Evolutionary conservation across 2,113 vertebrate genomes (phyloP), one percentile per base, ranked within the genome.

Genomic region (Zapornia atra): DNA sequence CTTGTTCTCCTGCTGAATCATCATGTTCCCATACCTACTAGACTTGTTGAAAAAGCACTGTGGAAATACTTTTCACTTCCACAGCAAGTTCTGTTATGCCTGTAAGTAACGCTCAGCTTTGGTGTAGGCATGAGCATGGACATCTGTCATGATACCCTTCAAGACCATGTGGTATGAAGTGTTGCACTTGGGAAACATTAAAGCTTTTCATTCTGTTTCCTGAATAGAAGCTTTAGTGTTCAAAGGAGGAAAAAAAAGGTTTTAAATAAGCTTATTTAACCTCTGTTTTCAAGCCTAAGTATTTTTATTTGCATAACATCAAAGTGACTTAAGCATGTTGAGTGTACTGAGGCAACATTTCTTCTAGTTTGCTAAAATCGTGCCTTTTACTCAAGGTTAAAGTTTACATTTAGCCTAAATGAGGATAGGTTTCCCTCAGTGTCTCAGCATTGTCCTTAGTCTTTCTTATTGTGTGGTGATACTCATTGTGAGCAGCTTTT

Each of bases 31-130:
- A 1, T 86, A 75, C 73, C 59, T 94, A 6, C 36, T 40, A 60
- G 33, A 53, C 56, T 61, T 92, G 89, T 86, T 86, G 80, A 78
- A 81, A 92, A 88, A 86, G 86, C 92, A 89, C 42, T 89, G 6
- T 83, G 70, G 95, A 94, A 94, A 75, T 91, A 64, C 84, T 88
- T 46, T 91, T 64, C 42, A 53, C 61, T 90, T 88, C 21, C 31
- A 6, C 64, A 78, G 64, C 76, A 73, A 63, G 48, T 48, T 86
- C 36, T 90, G 0, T 92, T 92, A 16, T 57, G 76, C 33, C 51
- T 81, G 59, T 40, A 77, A 76, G 29, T 77, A 80, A 76, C 26
- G 33, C 53, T 87, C 25, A 77, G 38, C 63, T 88, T 77, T 54
- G 40, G 12, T 86, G 92, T 80, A 91, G 59, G 22, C 38, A 33